Evolutionary conservation across 1,140 invertebrate species (phyloP).

Genomic region (Brachionus asplanchnoidis): DNA sequence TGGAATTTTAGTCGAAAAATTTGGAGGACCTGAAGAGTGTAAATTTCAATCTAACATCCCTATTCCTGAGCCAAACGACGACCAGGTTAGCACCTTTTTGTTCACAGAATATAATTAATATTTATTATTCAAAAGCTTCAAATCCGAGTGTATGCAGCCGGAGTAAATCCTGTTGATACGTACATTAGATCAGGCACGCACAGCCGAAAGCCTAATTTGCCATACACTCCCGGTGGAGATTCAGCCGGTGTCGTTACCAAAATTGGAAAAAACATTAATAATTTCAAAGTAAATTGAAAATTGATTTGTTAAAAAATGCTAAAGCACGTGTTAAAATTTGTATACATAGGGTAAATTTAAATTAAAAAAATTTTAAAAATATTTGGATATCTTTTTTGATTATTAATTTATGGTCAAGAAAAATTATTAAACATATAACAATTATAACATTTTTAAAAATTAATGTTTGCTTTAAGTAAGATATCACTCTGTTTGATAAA

Average conservation of each 20-base stretch:
- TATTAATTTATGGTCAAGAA: too few relatives aligned
- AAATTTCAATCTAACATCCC: conserved; percentile 49
- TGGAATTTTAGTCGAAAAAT: conserved; percentile 52
- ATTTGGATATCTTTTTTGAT: too few relatives aligned
- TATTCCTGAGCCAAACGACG: conserved; percentile 48
- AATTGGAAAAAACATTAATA: conserved; percentile 56
- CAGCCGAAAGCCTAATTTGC: conserved; percentile 55
- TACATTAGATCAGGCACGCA: conserved; percentile 61
- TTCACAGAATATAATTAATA: conserved; percentile 7
- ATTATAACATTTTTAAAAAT: too few relatives aligned
- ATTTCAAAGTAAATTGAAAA: conserved; percentile 54
- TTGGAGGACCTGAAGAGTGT: conserved; percentile 53
- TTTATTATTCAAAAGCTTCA: conserved; percentile 53
- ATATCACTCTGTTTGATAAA: too few relatives aligned
- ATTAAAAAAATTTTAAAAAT: neutral
- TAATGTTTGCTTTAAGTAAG: too few relatives aligned
- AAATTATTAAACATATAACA: too few relatives aligned
- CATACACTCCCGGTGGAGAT: conserved; percentile 61
- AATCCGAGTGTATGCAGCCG: conserved; percentile 58
- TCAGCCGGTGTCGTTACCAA: conserved; percentile 60
- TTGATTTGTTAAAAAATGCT: neutral
- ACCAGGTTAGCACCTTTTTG: conserved; percentile 46
- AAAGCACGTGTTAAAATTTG: neutral
- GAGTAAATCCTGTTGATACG: conserved; percentile 64
- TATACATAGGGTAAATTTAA: neutral